These are phyloP conservation scores for Yponomeuta sedellus DNA, from an alignment of 2,888 invertebrate species.

Conservation along the genomic window DNA sequence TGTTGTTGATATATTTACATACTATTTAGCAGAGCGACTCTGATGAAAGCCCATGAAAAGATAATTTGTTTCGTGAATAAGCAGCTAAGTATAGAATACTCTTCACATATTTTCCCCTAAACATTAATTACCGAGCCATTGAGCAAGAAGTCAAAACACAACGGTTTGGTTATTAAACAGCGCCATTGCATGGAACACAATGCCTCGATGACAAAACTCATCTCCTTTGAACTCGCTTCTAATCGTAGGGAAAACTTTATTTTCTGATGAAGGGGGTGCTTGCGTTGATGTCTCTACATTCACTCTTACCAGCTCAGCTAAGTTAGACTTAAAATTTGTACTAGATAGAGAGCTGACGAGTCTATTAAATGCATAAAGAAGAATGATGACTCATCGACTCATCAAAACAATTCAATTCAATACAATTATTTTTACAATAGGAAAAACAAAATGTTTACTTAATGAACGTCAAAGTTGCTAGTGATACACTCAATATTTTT, in stretches of 20 bases:
- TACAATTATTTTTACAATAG: no score
- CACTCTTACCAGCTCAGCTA: neutral
- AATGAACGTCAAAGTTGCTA: no score
- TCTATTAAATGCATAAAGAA: no score
- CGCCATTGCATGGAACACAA: constrained; percentile 45
- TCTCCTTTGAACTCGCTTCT: constrained; percentile 68
- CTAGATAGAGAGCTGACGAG: no score
- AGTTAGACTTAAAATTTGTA: no score
- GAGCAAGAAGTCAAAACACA: constrained; percentile 17
- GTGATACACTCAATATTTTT: no score
- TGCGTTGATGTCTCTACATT: constrained; percentile 28
- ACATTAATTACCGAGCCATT: constrained; percentile 17
- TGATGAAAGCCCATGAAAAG: neutral
- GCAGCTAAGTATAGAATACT: neutral
- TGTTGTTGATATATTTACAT: no score
- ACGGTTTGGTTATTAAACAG: constrained; percentile 42
- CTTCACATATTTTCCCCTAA: neutral
- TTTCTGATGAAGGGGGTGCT: constrained; percentile 37
- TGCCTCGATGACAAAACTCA: constrained; percentile 64
- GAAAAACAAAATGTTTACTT: no score
- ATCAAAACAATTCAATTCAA: no score
- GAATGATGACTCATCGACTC: no score
- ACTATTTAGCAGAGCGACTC: no score
- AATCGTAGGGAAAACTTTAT: constrained; percentile 73
- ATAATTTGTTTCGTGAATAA: neutral